A percentile compares a stretch with the other conserved stretches of the same genome.
These are phyloP conservation scores for Lithobius niger DNA, from an alignment of 1,140 invertebrate genomes.

Conservation along the genomic window DNA sequence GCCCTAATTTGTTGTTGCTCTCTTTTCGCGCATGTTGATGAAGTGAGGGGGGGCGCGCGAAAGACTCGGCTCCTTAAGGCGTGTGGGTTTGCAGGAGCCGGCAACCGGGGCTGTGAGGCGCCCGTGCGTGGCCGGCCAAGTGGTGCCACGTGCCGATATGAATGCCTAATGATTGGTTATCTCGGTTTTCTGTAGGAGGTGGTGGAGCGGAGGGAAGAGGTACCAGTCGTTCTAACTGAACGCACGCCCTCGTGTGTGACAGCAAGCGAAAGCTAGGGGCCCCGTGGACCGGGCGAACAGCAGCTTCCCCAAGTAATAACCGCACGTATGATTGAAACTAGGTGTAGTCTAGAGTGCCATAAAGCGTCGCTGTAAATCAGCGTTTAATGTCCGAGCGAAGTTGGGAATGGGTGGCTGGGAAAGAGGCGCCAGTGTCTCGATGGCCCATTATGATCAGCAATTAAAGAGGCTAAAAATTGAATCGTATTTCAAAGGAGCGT, in stretches of 20 bases:
- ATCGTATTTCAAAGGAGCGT: conserved; percentile 2
- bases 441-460: conserved; percentile 5
- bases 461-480: conserved; percentile 4
- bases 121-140: no score
- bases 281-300: neutral
- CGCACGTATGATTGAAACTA: conserved; percentile 5
- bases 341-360: conserved; percentile 3
- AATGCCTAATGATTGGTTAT: conserved; percentile 2
- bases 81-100: no score
- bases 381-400: conserved; percentile 2
- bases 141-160: no score
- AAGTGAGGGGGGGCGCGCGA: no score
- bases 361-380: conserved; percentile 3
- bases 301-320: conserved; percentile 3
- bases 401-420: neutral
- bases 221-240: neutral
- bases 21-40: no score
- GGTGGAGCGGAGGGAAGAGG: no score
- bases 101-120: no score
- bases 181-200: neutral
- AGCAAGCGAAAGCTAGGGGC: neutral
- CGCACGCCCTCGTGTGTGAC: neutral
- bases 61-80: no score
- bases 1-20: no score
- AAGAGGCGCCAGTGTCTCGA: conserved; percentile 1